Evolutionary conservation across 2,113 vertebrate species (phyloP).

Genomic region (Grus americana): DNA sequence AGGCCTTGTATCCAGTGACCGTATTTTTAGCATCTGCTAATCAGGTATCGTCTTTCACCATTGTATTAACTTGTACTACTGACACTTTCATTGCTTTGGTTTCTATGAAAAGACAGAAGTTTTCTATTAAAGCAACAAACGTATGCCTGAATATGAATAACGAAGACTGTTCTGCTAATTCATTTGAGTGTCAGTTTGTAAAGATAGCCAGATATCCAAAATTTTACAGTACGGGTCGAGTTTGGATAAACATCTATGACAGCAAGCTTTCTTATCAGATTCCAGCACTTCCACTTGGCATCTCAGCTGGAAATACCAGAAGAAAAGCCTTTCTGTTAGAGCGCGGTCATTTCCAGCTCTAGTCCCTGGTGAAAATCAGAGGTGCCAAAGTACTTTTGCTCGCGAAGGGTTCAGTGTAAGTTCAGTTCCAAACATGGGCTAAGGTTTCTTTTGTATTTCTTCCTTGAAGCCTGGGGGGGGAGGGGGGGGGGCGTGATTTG

Average conservation of each 20-base stretch:
- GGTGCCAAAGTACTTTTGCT: not conserved
- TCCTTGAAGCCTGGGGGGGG: not conserved
- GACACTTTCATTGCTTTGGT: not conserved
- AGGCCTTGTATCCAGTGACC: not conserved
- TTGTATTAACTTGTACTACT: not conserved
- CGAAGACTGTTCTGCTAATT: not conserved
- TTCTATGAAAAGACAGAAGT: not conserved
- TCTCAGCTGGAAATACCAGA: constrained; percentile 44
- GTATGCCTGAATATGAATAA: not conserved
- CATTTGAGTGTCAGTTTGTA: not conserved
- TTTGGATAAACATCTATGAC: not conserved
- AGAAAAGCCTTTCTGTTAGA: constrained; percentile 32
- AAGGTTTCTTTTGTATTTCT: not conserved
- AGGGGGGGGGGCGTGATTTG: not conserved
- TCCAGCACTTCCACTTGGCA: constrained; percentile 41
- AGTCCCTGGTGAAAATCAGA: constrained; percentile 10
- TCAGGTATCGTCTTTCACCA: not conserved
- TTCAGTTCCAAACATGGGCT: not conserved
- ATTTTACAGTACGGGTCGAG: accelerated
- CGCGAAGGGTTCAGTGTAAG: not conserved
- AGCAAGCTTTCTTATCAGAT: constrained; percentile 33
- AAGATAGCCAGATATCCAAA: not conserved
- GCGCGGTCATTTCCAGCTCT: not conserved
- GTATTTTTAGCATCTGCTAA: not conserved
- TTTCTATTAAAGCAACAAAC: not conserved